Evolutionary conservation across 2,888 invertebrate species (phyloP).

Genomic region (Cecidostiba fungosa): DNA sequence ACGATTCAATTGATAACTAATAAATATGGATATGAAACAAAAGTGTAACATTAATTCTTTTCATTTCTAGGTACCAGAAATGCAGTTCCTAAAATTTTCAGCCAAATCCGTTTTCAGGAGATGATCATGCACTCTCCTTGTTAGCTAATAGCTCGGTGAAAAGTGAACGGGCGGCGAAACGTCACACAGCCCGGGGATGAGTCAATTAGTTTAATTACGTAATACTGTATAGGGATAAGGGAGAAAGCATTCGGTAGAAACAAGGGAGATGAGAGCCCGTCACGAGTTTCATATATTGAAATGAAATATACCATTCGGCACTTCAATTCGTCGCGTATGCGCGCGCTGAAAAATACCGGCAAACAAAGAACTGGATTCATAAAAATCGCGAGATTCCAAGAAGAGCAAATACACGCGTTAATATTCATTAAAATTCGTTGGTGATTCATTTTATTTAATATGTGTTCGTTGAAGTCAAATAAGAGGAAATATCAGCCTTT

Average conservation of each 20-base stretch:
- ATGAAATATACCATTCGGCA: conserved; percentile 11
- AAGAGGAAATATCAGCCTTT: background rate
- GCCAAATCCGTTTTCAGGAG: too few species aligned
- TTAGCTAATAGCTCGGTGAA: conserved; percentile 8
- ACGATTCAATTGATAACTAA: too few species aligned
- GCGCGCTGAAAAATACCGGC: background rate
- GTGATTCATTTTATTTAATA: background rate
- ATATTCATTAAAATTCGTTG: background rate
- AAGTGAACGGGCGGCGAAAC: conserved; percentile 53
- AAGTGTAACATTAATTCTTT: background rate
- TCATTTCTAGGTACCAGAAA: background rate
- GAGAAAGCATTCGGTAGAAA: background rate
- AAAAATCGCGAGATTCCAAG: background rate
- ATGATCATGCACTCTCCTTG: background rate
- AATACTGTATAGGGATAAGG: conserved; percentile 53
- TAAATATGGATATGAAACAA: too few species aligned
- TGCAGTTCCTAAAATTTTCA: background rate
- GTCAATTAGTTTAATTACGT: conserved; percentile 77
- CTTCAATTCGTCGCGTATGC: conserved; percentile 25
- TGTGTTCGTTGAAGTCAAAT: background rate
- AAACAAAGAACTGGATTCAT: background rate
- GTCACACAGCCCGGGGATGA: conserved; percentile 65
- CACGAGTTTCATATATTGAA: conserved; percentile 6
- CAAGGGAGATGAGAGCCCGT: conserved; percentile 34
- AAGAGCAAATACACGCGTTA: background rate